Evolutionary conservation across 2,797 vertebrate species (phyloP).

Genomic region (Manis crassicaudata): DNA sequence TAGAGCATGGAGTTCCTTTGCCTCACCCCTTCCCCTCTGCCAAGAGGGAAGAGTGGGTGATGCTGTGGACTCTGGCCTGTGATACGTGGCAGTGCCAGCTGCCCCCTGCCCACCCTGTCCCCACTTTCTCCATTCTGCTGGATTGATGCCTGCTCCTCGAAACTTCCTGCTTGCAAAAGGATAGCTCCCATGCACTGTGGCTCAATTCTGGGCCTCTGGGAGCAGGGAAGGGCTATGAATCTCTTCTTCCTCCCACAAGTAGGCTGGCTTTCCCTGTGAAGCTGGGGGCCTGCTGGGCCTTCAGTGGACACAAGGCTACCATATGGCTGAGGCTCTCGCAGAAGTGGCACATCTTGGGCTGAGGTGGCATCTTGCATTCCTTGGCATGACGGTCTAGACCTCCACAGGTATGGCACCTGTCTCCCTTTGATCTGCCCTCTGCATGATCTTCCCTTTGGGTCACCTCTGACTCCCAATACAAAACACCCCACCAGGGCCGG

Average conservation of each 20-base stretch:
- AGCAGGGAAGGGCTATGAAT: constrained; percentile 86
- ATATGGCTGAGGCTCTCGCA: constrained; percentile 98
- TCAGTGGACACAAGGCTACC: constrained; percentile 96
- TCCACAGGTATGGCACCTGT: constrained; percentile 98
- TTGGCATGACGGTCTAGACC: constrained; percentile 98
- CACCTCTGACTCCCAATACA: constrained; percentile 96
- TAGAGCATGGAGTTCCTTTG: constrained; percentile 83
- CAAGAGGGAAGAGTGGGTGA: constrained; percentile 66
- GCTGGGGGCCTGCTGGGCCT: constrained; percentile 93
- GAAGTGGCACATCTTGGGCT: constrained; percentile 99
- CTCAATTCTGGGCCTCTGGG: constrained; percentile 87
- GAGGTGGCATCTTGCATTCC: constrained; percentile 97
- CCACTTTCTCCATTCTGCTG: constrained; percentile 76
- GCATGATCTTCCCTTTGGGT: constrained; percentile 95
- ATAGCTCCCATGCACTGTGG: constrained; percentile 55
- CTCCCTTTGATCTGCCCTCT: constrained; percentile 96
- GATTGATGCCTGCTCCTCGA: constrained; percentile 82
- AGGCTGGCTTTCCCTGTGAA: constrained; percentile 93
- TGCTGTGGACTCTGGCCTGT: constrained; percentile 62
- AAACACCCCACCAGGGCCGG: constrained; percentile 93
- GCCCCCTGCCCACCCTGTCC: constrained; percentile 52
- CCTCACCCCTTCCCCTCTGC: constrained; percentile 70
- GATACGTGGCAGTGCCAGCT: constrained; percentile 58
- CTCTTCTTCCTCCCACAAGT: constrained; percentile 90
- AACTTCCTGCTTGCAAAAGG: constrained; percentile 82